Conservation (phyloP, 1,140 invertebrate genomes). For the Anastatus disparis region DNA sequence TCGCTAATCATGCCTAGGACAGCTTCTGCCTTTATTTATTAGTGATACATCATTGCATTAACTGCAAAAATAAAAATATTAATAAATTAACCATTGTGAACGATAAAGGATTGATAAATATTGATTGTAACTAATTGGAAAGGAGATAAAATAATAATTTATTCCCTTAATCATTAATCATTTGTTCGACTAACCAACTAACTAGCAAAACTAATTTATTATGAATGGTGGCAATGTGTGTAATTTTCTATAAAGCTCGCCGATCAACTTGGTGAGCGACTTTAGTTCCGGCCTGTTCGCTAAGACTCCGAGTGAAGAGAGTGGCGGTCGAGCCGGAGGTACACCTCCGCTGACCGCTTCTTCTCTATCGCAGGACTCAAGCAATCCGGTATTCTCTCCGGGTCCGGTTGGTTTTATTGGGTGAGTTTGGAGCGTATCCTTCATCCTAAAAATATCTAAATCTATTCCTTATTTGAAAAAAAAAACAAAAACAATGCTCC, state of each 20-base stretch:
- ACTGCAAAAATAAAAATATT: neutral
- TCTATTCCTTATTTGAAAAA: no score
- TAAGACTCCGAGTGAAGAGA: slow-evolving; percentile 88
- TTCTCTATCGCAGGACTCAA: slow-evolving; percentile 65
- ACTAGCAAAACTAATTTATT: no score
- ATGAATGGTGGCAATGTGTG: slow-evolving; percentile 56
- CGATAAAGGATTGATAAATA: neutral
- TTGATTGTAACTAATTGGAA: neutral
- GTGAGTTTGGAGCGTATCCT: slow-evolving; percentile 60
- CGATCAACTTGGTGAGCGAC: slow-evolving; percentile 88
- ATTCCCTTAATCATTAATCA: neutral
- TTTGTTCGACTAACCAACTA: neutral
- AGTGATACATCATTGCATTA: slow-evolving; percentile 12
- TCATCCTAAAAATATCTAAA: slow-evolving; percentile 7
- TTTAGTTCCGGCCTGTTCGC: slow-evolving; percentile 87
- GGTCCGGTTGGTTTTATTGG: slow-evolving; percentile 61
- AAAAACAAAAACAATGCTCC: no score
- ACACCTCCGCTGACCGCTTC: slow-evolving; percentile 66
- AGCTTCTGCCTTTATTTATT: slow-evolving; percentile 24
- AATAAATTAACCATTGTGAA: neutral
- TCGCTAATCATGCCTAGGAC: slow-evolving; percentile 19
- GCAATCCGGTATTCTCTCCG: slow-evolving; percentile 63
- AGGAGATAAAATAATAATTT: neutral
- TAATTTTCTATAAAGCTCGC: slow-evolving; percentile 77
- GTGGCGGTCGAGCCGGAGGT: slow-evolving; percentile 68